Evolutionary conservation across 1,140 invertebrate genomes (phyloP).

Genomic region (Drosophila aff.): DNA sequence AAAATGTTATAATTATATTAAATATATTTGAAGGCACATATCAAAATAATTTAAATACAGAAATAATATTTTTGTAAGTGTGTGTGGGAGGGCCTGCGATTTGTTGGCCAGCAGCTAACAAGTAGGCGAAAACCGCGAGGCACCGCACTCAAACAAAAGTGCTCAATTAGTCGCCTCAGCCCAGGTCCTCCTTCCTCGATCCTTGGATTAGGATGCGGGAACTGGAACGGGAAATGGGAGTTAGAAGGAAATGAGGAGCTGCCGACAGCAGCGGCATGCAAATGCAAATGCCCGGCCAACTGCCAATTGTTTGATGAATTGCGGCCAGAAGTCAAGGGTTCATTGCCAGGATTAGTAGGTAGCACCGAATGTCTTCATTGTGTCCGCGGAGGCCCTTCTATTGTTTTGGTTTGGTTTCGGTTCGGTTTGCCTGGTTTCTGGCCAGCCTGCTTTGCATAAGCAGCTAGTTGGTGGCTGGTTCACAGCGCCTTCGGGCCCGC

Average conservation of each 20-base stretch:
- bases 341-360: slow-evolving; percentile 64
- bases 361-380: slow-evolving; percentile 58
- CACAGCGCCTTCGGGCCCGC: slow-evolving; percentile 27
- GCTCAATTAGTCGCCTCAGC: slow-evolving; percentile 70
- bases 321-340: slow-evolving; percentile 62
- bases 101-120: slow-evolving; percentile 58
- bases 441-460: slow-evolving; percentile 49
- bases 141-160: slow-evolving; percentile 70
- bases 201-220: slow-evolving; percentile 29
- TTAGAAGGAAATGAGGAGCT: slow-evolving; percentile 4
- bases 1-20: background rate
- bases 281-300: slow-evolving; percentile 48
- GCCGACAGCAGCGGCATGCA: slow-evolving; percentile 43
- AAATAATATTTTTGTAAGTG: background rate
- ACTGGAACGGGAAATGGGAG: slow-evolving; percentile 16
- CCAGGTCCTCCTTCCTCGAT: slow-evolving; percentile 1
- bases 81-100: slow-evolving; percentile 24
- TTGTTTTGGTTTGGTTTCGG: slow-evolving; percentile 6
- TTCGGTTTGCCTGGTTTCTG: slow-evolving; percentile 12
- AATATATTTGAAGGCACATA: background rate
- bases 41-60: fast-evolving
- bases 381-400: slow-evolving; percentile 19
- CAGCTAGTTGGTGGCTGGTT: slow-evolving; percentile 28
- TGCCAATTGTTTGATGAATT: slow-evolving; percentile 71
- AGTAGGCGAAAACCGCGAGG: slow-evolving; percentile 73